These are phyloP conservation scores for Muraenolepis orangiensis DNA, from an alignment of 2,797 vertebrate species.

Conservation along the genomic window DNA sequence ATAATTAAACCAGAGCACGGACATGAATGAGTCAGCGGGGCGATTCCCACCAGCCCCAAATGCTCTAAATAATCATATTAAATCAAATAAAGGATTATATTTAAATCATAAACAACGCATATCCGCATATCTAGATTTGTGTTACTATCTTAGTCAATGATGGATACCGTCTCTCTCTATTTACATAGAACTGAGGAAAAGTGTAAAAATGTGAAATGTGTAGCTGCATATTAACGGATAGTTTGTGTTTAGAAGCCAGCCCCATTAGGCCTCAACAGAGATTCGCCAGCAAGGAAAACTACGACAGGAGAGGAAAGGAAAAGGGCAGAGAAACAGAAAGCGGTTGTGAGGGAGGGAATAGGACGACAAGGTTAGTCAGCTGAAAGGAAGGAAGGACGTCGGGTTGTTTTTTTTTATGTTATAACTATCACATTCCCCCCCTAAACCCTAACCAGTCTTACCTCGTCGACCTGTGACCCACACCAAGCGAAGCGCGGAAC, in stretches of 20 bases:
- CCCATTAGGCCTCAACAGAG: constrained; percentile 33
- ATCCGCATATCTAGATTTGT: no score
- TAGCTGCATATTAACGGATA: neutral
- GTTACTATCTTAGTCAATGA: no score
- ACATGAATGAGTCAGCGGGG: no score
- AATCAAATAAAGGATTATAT: no score
- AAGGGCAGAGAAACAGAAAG: constrained; percentile 21
- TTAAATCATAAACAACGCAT: no score
- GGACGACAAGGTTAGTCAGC: constrained; percentile 76
- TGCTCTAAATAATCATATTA: no score
- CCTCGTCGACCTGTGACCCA: constrained; percentile 92
- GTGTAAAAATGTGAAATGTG: no score
- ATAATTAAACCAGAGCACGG: no score
- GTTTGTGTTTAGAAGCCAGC: constrained; percentile 9
- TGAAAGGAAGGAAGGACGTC: constrained; percentile 54
- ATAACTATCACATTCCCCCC: constrained; percentile 39
- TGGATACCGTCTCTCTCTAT: no score
- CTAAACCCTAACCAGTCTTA: constrained; percentile 78
- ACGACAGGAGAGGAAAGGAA: constrained; percentile 21
- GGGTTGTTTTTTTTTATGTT: constrained; percentile 37
- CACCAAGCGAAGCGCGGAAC: constrained; percentile 79
- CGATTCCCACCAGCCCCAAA: no score
- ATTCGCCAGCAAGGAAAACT: constrained; percentile 20
- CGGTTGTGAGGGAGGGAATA: constrained; percentile 21
- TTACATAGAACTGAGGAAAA: no score